Evolutionary conservation across 2,797 vertebrate genomes (phyloP).

Genomic region (Urosaurus nigricauda): DNA sequence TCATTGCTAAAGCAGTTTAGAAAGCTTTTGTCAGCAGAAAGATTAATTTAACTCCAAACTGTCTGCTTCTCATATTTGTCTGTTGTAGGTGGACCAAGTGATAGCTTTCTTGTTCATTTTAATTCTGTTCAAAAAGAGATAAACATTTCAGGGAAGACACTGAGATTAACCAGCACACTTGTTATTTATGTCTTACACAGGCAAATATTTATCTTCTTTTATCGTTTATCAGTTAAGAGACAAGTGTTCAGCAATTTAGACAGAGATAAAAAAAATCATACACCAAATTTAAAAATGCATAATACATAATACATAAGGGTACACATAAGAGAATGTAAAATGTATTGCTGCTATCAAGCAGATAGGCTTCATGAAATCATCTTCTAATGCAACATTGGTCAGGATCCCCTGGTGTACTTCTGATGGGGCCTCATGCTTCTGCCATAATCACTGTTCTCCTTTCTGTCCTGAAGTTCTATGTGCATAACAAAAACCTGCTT

Average conservation of each 20-base stretch:
- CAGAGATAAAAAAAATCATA: neutral
- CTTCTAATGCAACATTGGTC: too few relatives aligned
- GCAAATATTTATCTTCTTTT: constrained; percentile 16
- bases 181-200: neutral
- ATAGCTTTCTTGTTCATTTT: constrained; percentile 15
- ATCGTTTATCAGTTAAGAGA: neutral
- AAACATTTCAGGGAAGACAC: constrained; percentile 15
- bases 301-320: neutral
- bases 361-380: too few relatives aligned
- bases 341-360: constrained; percentile 16
- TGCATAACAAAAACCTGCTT: too few relatives aligned
- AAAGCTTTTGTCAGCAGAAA: constrained; percentile 80
- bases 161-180: constrained; percentile 3
- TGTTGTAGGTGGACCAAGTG: neutral
- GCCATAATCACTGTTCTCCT: too few relatives aligned
- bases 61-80: constrained; percentile 52
- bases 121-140: constrained; percentile 39
- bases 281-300: too few relatives aligned
- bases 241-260: neutral
- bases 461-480: too few relatives aligned
- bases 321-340: constrained; percentile 31
- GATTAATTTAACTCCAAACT: constrained; percentile 79
- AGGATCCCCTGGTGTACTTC: too few relatives aligned
- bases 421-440: too few relatives aligned
- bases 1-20: constrained; percentile 82